A percentile compares a stretch with the other conserved stretches of the same genome.
phyloP scores from a whole-genome alignment of 2,113 vertebrate species.

The Corydoras sp. region DNA sequence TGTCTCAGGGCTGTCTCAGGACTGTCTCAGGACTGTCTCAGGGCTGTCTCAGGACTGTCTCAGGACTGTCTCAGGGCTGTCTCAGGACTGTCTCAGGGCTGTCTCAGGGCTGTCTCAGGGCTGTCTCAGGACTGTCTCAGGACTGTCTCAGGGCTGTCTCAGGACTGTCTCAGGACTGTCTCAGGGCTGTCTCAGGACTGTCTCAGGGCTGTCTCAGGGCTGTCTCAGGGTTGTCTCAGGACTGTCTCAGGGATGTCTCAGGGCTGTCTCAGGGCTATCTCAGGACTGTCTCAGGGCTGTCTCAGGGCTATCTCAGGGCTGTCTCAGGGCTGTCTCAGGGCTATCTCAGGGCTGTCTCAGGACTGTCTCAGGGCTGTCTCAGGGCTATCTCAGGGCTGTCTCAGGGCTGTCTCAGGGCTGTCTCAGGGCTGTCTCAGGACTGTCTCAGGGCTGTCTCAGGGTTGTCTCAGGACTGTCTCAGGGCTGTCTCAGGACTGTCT shows the following conservation, averaged over 20 bases:
- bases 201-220: slow-evolving; percentile 15
- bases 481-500: slow-evolving; percentile 24
- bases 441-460: slow-evolving; percentile 21
- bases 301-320: slow-evolving; percentile 22
- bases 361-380: slow-evolving; percentile 19
- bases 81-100: slow-evolving; percentile 9
- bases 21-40: slow-evolving; percentile 24
- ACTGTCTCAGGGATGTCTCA: slow-evolving; percentile 30
- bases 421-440: slow-evolving; percentile 22
- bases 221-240: slow-evolving; percentile 8
- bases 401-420: slow-evolving; percentile 23
- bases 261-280: slow-evolving; percentile 17
- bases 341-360: slow-evolving; percentile 21
- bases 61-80: slow-evolving; percentile 7
- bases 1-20: slow-evolving; percentile 22
- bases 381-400: slow-evolving; percentile 1
- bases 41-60: slow-evolving; percentile 23
- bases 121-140: slow-evolving; percentile 10
- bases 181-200: slow-evolving; percentile 9
- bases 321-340: slow-evolving; percentile 23
- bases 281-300: slow-evolving; percentile 22
- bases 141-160: slow-evolving; percentile 18
- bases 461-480: slow-evolving; percentile 25
- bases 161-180: slow-evolving; percentile 34
- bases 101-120: slow-evolving; percentile 19